A percentile compares a stretch with the other conserved stretches of the same genome.
Conservation (phyloP, 2,797 vertebrate species). For the Remorina albescens region DNA sequence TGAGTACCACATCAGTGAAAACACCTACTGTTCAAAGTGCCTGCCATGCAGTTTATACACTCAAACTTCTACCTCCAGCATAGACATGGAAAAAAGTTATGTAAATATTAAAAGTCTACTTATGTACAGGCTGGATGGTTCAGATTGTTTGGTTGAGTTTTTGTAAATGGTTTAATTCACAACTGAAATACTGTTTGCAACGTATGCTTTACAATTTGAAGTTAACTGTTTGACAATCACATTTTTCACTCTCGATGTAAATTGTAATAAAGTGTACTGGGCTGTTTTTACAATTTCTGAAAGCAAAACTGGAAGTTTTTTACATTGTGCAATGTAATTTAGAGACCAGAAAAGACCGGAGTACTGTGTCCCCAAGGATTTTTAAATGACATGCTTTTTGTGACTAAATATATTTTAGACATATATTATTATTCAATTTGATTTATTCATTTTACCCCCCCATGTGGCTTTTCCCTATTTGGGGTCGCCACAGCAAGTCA, state of each 20-base stretch:
- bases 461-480: too few relatives aligned
- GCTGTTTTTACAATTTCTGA: slow-evolving; percentile 9
- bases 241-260: slow-evolving; percentile 18
- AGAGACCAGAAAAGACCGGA: not conserved
- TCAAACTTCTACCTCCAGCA: slow-evolving; percentile 71
- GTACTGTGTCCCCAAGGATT: not conserved
- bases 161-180: slow-evolving; percentile 24
- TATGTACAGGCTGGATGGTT: slow-evolving; percentile 1
- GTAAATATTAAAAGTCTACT: not conserved
- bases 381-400: not conserved
- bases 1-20: slow-evolving; percentile 20
- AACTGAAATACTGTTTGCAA: slow-evolving; percentile 12
- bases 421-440: too few relatives aligned
- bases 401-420: not conserved
- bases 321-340: not conserved
- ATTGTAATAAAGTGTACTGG: not conserved
- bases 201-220: not conserved
- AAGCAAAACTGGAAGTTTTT: not conserved
- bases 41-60: slow-evolving; percentile 49
- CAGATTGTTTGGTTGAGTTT: slow-evolving; percentile 24
- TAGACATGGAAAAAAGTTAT: slow-evolving; percentile 9
- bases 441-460: too few relatives aligned
- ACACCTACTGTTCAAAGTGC: slow-evolving; percentile 62
- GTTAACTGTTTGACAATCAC: slow-evolving; percentile 23
- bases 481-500: too few relatives aligned